Evolutionary conservation across 2,113 vertebrate genomes (phyloP), one percentile per base, ranked within the genome.

Genomic region (Psammodynastes pulverulentus): DNA sequence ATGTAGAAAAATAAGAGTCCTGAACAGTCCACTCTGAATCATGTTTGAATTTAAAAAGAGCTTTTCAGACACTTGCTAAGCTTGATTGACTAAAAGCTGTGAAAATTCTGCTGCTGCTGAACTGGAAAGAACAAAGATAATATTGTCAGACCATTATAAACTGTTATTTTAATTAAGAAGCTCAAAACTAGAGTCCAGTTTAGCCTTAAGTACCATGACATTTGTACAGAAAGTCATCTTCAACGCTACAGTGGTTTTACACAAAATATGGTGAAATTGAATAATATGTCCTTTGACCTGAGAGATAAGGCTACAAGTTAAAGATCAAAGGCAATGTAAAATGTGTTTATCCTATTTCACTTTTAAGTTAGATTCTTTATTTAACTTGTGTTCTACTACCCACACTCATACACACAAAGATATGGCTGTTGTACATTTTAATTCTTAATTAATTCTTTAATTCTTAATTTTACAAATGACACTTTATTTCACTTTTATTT

Each of bases 191-290:
- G 96, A 94, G 97, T 97, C 97, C 94, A 92, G 97, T 97, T 98
- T 98, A 97, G 96, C 97, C 97, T 97, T 98, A 98, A 98, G 98
- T 98, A 98, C 97, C 97, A 94, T 98, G 98, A 98, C 98, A 98
- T 98, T 98, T 98, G 97, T 97, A 97, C 97, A 97, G 97, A 98
- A 98, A 98, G 97, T 98, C 97, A 98, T 98, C 97, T 97, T 98
- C 97, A 97, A 98, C 97, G 97, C 97, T 97, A 97, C 97, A 97
- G 95, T 97, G 97, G 93, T 97, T 98, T 98, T 97, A 98, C 98
- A 98, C 97, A 98, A 97, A 98, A 98, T 98, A 97, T 95, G 97
- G 96, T 97, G 97, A 98, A 98, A 98, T 98, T 98, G 98, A 98
- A 98, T 98, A 97, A 98, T 97, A 97, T 97, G 95, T 95, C 96